Base-by-base conservation (phyloP, 2,113 vertebrate species). In the Hippocampus comes region DNA sequence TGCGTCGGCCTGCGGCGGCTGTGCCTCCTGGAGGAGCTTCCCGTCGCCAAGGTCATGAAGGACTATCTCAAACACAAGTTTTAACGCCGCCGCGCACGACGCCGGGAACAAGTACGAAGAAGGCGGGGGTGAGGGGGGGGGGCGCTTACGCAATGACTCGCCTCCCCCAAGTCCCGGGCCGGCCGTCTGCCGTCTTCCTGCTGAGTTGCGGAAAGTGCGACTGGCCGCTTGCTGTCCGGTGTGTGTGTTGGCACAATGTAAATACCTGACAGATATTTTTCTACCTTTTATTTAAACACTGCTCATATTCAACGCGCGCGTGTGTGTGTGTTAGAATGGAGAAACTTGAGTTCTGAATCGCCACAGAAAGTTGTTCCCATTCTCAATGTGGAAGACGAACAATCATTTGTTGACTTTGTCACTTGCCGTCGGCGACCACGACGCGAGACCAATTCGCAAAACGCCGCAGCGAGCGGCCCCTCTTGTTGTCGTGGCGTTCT, bases 11-110 rank as follows among this genome's bases (percentile, higher is more conserved):
- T 99, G 86, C 96, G 98, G 85, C 97, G 96, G 86, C 90, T 99
- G 86, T 96, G 94, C 87, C 93, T 95, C 77, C 91, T 98, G 92
- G 97, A 99, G 73, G 96, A 98, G 86, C 93, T 99, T 67, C 97
- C 97, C 11, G 95, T 98, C 80, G 97, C 97, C 87, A 98, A 96
- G 92, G 96, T 99, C 88, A 98, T 99, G 93, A 99, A 97, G 93
- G 97, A 98, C 95, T 99, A 98, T 93, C 94, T 99, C 93, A 98
- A 97, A 95, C 97, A 99, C 88, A 99, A 97, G 93, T 98, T 97
- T 86, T 48, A 66, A 25, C 23, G 11, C n/a, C 11, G 63, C 18
- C 30, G 34, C 34, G 5, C 59, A 30, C 59, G 27, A 27, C 18
- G 27, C 59, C 18, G 27, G 60, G 60, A 20, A 6, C 17, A 11